These are phyloP conservation scores for Elachura formosa DNA, from an alignment of 2,113 vertebrate species.

Conservation along the genomic window DNA sequence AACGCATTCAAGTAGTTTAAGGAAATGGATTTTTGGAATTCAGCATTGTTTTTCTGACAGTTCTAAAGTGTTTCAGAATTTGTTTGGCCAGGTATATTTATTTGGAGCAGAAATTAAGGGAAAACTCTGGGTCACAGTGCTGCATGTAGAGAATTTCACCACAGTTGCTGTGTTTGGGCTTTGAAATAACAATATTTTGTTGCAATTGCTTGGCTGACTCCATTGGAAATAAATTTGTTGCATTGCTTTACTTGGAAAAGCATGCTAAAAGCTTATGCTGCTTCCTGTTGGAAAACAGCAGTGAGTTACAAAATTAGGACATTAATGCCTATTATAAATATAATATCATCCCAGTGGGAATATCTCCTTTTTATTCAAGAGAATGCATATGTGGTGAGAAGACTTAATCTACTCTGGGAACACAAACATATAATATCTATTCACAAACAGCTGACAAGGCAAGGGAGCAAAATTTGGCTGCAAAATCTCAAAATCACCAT, in stretches of 20 bases:
- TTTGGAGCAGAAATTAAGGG: background rate
- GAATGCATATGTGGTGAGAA: background rate
- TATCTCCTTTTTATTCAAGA: background rate
- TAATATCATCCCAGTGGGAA: background rate
- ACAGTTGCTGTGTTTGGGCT: background rate
- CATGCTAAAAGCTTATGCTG: background rate
- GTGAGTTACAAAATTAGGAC: conserved; percentile 37
- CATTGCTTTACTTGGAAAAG: conserved; percentile 42
- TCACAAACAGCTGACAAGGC: background rate
- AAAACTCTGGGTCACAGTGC: background rate
- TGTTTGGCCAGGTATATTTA: background rate
- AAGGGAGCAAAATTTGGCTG: background rate
- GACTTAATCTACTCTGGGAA: background rate
- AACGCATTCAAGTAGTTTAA: fast-evolving
- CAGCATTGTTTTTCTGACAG: fast-evolving
- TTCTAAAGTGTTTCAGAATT: background rate
- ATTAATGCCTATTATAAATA: conserved; percentile 40
- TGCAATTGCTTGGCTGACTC: conserved; percentile 20
- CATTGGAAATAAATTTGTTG: conserved; percentile 37
- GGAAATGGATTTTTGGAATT: background rate
- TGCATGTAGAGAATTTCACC: background rate
- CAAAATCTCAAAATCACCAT: background rate
- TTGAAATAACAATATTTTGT: conserved; percentile 26
- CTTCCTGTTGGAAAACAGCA: conserved; percentile 48
- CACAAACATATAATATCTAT: background rate